Evolutionary conservation across 2,113 vertebrate species (phyloP).

Genomic region (Conger conger): DNA sequence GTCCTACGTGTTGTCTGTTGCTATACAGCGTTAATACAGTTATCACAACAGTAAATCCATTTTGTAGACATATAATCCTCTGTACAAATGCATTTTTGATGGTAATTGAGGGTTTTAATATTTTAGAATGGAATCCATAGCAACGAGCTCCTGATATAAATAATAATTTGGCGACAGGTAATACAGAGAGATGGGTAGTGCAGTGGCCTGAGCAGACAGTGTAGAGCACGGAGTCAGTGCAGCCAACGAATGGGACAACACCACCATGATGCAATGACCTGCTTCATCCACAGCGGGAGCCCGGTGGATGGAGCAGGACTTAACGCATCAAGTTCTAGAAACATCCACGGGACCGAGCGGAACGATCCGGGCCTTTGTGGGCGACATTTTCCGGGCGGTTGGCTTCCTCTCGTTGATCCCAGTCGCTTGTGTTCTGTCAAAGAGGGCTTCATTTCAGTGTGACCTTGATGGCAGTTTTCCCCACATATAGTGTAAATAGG

Average conservation of each 20-base stretch:
- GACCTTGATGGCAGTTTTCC: slow-evolving; percentile 14
- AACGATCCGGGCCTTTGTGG: slow-evolving; percentile 27
- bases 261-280: slow-evolving; percentile 16
- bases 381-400: slow-evolving; percentile 28
- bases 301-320: slow-evolving; percentile 1
- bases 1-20: too few relatives aligned
- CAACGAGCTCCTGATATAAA: too few relatives aligned
- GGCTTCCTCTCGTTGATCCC: slow-evolving; percentile 19
- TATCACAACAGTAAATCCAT: too few relatives aligned
- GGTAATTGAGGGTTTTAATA: too few relatives aligned
- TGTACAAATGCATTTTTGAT: neutral
- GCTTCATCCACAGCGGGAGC: slow-evolving; percentile 12
- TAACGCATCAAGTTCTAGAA: slow-evolving; percentile 5
- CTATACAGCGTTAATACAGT: too few relatives aligned
- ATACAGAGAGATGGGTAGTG: neutral
- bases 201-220: neutral
- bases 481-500: slow-evolving; percentile 19
- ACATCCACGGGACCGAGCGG: neutral
- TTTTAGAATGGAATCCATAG: too few relatives aligned
- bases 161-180: neutral
- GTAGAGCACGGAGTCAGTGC: neutral
- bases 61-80: too few relatives aligned
- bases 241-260: neutral
- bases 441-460: slow-evolving; percentile 16
- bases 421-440: neutral